These are phyloP conservation scores for Acholoe squamosa DNA, from an alignment of 2,888 invertebrate genomes.

Conservation along the genomic window DNA sequence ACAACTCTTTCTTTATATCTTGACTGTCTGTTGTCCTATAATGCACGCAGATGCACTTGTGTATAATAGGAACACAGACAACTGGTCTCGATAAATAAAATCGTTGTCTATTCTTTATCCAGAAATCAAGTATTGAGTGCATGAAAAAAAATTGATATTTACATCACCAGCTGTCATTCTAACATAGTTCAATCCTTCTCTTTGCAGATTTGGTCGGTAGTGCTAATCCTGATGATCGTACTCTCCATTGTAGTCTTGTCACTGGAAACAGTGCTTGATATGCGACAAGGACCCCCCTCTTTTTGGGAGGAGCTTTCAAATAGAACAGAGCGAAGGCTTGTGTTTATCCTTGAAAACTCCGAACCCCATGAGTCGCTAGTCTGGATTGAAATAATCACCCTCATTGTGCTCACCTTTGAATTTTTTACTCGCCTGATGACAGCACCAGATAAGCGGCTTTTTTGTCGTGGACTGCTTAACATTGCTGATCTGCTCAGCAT, in stretches of 20 bases:
- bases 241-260: slow-evolving; percentile 60
- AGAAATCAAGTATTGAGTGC: too few species aligned
- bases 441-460: slow-evolving; percentile 36
- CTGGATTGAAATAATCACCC: slow-evolving; percentile 61
- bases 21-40: too few species aligned
- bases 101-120: too few species aligned
- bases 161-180: too few species aligned
- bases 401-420: slow-evolving; percentile 59
- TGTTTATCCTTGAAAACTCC: slow-evolving; percentile 61
- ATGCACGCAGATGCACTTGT: too few species aligned
- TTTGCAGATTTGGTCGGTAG: slow-evolving; percentile 60
- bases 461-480: slow-evolving; percentile 57
- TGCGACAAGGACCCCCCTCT: slow-evolving; percentile 55
- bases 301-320: slow-evolving; percentile 60
- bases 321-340: slow-evolving; percentile 42
- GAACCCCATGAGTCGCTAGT: slow-evolving; percentile 61
- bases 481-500: slow-evolving; percentile 61
- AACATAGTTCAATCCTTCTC: neutral
- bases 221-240: slow-evolving; percentile 60
- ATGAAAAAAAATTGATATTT: too few species aligned
- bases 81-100: too few species aligned
- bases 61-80: too few species aligned
- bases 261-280: slow-evolving; percentile 48
- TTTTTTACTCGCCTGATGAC: slow-evolving; percentile 37
- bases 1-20: too few species aligned